Conservation (phyloP, 1,140 invertebrate species). For the Sipha flava region DNA sequence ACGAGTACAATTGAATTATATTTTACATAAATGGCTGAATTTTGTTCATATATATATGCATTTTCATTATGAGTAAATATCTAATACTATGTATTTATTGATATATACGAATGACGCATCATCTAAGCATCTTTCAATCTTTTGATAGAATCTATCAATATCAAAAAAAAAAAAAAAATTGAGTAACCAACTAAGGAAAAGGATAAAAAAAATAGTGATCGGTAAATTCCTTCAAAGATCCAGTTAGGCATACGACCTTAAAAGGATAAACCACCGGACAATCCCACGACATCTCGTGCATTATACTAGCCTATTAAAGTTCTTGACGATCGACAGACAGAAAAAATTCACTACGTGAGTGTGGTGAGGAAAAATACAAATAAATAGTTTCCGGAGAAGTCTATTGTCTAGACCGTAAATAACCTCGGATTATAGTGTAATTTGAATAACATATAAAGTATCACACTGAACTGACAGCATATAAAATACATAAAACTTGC, state of each 20-base stretch:
- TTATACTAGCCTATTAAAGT: slow-evolving; percentile 15
- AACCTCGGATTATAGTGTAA: neutral
- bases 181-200: neutral
- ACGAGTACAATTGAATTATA: too few species aligned
- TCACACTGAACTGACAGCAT: neutral
- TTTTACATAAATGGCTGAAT: too few species aligned
- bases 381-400: neutral
- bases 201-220: slow-evolving; percentile 17
- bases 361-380: neutral
- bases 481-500: neutral
- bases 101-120: neutral
- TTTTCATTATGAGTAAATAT: too few species aligned
- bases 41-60: too few species aligned
- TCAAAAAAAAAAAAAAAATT: neutral
- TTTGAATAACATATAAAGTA: neutral
- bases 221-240: neutral
- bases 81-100: too few species aligned
- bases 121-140: neutral
- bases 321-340: neutral
- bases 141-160: neutral
- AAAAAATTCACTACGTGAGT: slow-evolving; percentile 4
- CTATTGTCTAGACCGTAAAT: neutral
- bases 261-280: slow-evolving; percentile 19
- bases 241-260: slow-evolving; percentile 19
- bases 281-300: slow-evolving; percentile 9